These are phyloP conservation scores for Cottoperca gobio DNA, from an alignment of 2,797 vertebrate genomes.

Conservation along the genomic window DNA sequence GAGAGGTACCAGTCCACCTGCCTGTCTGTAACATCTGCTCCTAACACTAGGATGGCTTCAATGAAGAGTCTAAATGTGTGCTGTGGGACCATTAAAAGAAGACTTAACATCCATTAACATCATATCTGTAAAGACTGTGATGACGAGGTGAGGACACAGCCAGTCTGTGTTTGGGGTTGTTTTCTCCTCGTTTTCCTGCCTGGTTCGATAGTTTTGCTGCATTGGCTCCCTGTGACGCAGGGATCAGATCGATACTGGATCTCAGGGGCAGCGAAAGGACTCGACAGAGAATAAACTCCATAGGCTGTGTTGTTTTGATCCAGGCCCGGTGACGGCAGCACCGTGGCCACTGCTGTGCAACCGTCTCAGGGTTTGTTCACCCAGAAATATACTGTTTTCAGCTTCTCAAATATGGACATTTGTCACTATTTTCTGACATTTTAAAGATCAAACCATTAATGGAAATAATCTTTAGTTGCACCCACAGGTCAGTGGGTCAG, in stretches of 20 bases:
- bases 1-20: too few species aligned
- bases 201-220: constrained; percentile 69
- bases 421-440: too few species aligned
- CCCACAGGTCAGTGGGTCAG: constrained; percentile 49
- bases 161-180: constrained; percentile 22
- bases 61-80: too few species aligned
- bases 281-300: constrained; percentile 43
- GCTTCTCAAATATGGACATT: too few species aligned
- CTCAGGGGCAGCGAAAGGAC: constrained; percentile 62
- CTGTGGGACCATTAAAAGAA: too few species aligned
- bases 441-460: too few species aligned
- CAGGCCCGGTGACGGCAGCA: constrained; percentile 34
- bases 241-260: constrained; percentile 73
- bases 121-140: constrained; percentile 14
- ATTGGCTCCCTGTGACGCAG: constrained; percentile 69
- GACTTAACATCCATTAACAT: too few species aligned
- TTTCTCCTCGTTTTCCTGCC: constrained; percentile 44
- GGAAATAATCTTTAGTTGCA: background rate
- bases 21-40: too few species aligned
- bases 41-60: too few species aligned
- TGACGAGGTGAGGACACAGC: constrained; percentile 20
- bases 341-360: constrained; percentile 23
- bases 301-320: constrained; percentile 36
- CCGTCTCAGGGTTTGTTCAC: background rate
- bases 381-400: too few species aligned